Evolutionary conservation across 2,888 invertebrate species (phyloP).

Genomic region (Drosophila paramelanica): DNA sequence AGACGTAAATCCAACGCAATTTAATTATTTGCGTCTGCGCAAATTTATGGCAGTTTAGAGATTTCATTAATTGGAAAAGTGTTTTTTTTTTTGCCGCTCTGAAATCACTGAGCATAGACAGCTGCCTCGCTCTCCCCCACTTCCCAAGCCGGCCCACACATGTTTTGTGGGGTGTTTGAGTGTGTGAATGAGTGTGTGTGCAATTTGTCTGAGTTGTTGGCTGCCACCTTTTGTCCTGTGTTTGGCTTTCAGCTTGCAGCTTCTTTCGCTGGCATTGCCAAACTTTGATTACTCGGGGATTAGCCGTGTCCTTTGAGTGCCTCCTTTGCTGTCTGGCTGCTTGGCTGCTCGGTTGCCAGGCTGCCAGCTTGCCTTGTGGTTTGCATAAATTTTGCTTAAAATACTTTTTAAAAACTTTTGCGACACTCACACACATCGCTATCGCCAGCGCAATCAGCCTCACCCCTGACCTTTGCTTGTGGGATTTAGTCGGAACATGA

Average conservation of each 20-base stretch:
- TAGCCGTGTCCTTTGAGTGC: conserved; percentile 65
- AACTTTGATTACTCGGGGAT: conserved; percentile 83
- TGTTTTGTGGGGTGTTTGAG: background rate
- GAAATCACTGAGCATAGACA: conserved; percentile 1
- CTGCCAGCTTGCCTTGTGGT: conserved; percentile 77
- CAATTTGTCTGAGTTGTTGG: conserved; percentile 52
- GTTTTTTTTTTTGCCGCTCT: conserved; percentile 52
- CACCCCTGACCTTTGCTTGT: conserved; percentile 53
- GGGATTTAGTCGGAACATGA: conserved; percentile 52
- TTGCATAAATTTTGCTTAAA: conserved; percentile 81
- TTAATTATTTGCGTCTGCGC: conserved; percentile 78
- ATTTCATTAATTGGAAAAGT: conserved; percentile 84
- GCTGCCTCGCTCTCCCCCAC: background rate
- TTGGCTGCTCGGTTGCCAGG: conserved; percentile 25
- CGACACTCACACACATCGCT: conserved; percentile 48
- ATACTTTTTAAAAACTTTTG: conserved; percentile 80
- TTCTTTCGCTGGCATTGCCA: conserved; percentile 67
- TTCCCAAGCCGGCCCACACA: background rate
- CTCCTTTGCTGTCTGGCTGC: conserved; percentile 9
- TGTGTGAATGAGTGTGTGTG: conserved; percentile 19
- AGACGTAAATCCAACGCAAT: conserved; percentile 63
- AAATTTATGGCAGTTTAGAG: conserved; percentile 83
- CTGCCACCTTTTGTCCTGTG: conserved; percentile 38
- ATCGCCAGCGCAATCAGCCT: conserved; percentile 30
- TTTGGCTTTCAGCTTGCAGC: conserved; percentile 40